Percentiles rank a stretch among this genome's conserved stretches.
Evolutionary conservation across 1,140 invertebrate species (phyloP).

Genomic region (Drosophila tani): DNA sequence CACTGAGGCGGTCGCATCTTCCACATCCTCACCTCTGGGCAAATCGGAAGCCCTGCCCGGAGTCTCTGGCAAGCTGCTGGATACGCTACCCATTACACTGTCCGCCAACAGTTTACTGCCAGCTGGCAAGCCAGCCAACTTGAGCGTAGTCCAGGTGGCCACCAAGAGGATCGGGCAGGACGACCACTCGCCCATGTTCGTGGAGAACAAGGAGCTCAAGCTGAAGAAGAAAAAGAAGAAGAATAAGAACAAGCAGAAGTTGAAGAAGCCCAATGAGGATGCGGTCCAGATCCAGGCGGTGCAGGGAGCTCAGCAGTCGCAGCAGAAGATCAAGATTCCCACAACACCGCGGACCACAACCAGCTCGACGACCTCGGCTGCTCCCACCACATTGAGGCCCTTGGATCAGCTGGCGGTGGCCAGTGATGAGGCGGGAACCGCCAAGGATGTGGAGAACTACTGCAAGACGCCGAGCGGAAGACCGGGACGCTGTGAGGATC

Average conservation of each 20-base stretch:
- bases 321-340: conserved; percentile 71
- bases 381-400: conserved; percentile 36
- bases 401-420: conserved; percentile 61
- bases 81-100: conserved; percentile 46
- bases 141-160: conserved; percentile 62
- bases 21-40: not conserved
- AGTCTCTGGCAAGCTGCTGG: conserved; percentile 65
- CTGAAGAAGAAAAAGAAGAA: conserved; percentile 81
- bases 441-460: conserved; percentile 82
- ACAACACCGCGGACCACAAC: conserved; percentile 70
- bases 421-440: conserved; percentile 67
- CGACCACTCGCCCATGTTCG: conserved; percentile 71
- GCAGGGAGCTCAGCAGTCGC: conserved; percentile 47
- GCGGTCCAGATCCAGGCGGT: not conserved
- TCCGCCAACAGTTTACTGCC: conserved; percentile 72
- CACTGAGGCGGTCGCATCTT: conserved; percentile 18
- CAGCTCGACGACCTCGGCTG: conserved; percentile 7
- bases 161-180: conserved; percentile 79
- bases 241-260: conserved; percentile 78
- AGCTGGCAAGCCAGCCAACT: conserved; percentile 68
- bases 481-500: conserved; percentile 93
- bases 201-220: conserved; percentile 81
- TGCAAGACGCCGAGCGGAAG: conserved; percentile 93
- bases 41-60: conserved; percentile 52
- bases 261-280: conserved; percentile 84